Base-by-base conservation (phyloP, 1,140 invertebrate species). In the Nautilus pompilius region DNA sequence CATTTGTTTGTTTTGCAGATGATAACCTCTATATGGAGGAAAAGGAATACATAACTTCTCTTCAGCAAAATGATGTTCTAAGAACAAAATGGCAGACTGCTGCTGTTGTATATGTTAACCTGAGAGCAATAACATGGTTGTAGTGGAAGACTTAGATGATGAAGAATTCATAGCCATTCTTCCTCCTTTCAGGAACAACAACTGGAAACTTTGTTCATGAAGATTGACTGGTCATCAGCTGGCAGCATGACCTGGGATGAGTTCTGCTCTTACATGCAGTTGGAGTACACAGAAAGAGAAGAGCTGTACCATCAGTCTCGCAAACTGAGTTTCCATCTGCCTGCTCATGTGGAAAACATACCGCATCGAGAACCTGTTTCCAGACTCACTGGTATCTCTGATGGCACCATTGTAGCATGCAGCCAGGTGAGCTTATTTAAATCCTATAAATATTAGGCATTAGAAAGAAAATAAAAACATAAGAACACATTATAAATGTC, bases 221-320 rank as follows among this genome's bases (percentile, higher is more conserved):
- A 82, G 70, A 83, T 83, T 32, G 81, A 83, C 67, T 83, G 78
- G 79, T 78, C 79, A 0, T 80, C 78, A 1, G 75, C 80, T 49
- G 80, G 79, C 0, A 61, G 65, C 3, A 81, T 83, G 55, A 78
- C 77, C 0, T 83, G 81, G 82, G 80, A 83, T 68, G 82, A 82
- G 65, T 82, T 83, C 61, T 83, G 82, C 70, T 82, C 80, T 0
- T 83, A 82, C 74, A 82, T 83, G 80, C 82, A 83, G 64, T 66
- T 82, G 41, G 78, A 82, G 58, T 83, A 80, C 69, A 73, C 78
- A 0, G 80, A 82, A 66, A 83, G 82, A 62, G 80, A 82, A 67
- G 80, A 81, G 54, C 80, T 77, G 3, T 81, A 81, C 54, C 70
- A 76, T 22, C 63, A 79, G 13, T 69, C 77, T 17, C 80, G 79